These are phyloP conservation scores for Masnerella sp. DNA, from an alignment of 2,888 invertebrate genomes.

Conservation along the genomic window DNA sequence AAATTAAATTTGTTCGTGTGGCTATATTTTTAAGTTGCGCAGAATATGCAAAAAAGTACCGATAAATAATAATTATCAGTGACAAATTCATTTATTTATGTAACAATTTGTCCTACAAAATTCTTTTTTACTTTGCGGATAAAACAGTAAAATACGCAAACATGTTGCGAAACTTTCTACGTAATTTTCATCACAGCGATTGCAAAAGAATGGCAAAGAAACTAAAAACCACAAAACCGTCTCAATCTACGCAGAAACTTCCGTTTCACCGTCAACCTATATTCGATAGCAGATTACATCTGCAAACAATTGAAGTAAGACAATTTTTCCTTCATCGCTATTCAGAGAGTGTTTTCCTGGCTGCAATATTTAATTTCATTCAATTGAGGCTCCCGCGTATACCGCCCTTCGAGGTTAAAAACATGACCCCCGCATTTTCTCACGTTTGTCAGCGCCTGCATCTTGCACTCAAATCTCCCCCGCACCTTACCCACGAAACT, in stretches of 20 bases:
- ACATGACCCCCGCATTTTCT: conserved; percentile 48
- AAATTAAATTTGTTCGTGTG: no score
- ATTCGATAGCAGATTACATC: conserved; percentile 13
- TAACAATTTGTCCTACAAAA: no score
- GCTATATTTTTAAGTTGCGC: no score
- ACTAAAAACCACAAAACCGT: no score
- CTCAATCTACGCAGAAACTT: conserved; percentile 5
- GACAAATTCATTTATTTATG: no score
- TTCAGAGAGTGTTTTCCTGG: conserved; percentile 18
- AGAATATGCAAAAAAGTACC: no score
- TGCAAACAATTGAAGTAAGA: conserved; percentile 28
- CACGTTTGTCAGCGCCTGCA: conserved; percentile 46
- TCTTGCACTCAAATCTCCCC: conserved; percentile 43
- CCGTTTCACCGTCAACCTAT: conserved; percentile 17
- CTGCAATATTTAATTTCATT: conserved; percentile 40
- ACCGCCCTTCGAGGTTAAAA: conserved; percentile 41
- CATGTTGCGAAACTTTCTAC: no score
- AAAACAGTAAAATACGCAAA: no score
- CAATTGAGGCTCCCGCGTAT: conserved; percentile 29
- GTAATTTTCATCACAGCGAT: no score
- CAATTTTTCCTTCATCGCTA: conserved; percentile 10
- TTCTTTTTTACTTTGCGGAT: no score
- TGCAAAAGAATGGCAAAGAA: no score
- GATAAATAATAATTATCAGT: no score
- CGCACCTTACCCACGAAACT: conserved; percentile 25